Percentiles rank a stretch among this genome's conserved stretches.
These are phyloP conservation scores for Thaleichthys pacificus DNA, from an alignment of 2,797 vertebrate species.

Conservation along the genomic window DNA sequence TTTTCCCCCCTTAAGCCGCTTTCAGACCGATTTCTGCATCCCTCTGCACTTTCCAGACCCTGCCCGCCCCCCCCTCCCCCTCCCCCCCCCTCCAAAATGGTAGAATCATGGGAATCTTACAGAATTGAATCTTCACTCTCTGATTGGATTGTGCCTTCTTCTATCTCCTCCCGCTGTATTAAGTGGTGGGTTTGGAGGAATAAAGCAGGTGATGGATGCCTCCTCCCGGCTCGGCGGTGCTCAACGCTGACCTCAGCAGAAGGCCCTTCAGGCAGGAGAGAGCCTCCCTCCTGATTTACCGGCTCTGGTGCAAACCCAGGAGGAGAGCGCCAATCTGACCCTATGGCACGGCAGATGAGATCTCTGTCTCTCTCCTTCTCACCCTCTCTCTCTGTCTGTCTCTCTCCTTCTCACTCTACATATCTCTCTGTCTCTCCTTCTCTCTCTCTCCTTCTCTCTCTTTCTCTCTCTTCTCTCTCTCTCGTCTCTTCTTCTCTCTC, in stretches of 20 bases:
- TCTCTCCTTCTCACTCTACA: no score
- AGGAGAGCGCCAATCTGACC: background rate
- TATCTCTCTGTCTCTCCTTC: background rate
- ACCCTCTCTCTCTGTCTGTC: background rate
- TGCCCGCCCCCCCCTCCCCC: background rate
- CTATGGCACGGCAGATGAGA: no score
- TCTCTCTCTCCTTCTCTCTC: background rate
- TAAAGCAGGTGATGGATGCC: conserved; percentile 86
- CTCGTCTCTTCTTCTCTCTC: background rate
- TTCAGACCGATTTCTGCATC: conserved; percentile 42
- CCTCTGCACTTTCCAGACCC: conserved; percentile 42
- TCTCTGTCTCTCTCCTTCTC: background rate
- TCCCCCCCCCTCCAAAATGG: conserved; percentile 29
- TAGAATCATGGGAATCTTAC: conserved; percentile 51
- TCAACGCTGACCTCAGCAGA: conserved; percentile 84
- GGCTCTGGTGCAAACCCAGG: conserved; percentile 13
- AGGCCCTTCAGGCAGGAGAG: conserved; percentile 74
- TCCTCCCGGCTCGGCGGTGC: conserved; percentile 74
- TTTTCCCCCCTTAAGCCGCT: background rate
- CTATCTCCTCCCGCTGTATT: conserved; percentile 58
- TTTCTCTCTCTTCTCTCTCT: background rate
- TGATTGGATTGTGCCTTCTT: conserved; percentile 66
- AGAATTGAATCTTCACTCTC: conserved; percentile 54
- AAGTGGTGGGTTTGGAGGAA: conserved; percentile 55
- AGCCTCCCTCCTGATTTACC: conserved; percentile 55